Conservation (phyloP, 2,888 invertebrate species). For the Calliphora vomitoria region DNA sequence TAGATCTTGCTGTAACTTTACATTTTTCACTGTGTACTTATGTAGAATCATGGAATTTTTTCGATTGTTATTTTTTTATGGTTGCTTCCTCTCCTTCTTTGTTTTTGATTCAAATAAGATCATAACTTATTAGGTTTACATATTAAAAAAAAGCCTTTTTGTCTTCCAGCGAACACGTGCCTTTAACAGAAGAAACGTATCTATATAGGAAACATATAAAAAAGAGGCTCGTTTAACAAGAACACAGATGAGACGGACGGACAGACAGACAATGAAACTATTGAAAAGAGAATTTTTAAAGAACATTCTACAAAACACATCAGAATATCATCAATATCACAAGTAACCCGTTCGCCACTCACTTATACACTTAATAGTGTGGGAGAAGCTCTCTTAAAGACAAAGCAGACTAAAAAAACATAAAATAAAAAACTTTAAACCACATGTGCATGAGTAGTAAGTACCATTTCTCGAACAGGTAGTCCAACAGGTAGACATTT, state of each 20-base stretch:
- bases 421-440: neutral
- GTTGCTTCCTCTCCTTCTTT: conserved; percentile 19
- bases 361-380: conserved; percentile 10
- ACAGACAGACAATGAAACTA: neutral
- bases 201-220: conserved; percentile 8
- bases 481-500: conserved; percentile 61
- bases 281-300: conserved; percentile 26
- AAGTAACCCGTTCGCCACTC: neutral
- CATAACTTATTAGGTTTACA: conserved; percentile 67
- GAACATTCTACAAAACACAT: neutral
- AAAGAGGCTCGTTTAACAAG: conserved; percentile 64
- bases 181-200: conserved; percentile 47
- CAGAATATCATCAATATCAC: conserved; percentile 28
- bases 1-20: too few species aligned
- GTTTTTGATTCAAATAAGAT: conserved; percentile 60
- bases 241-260: too few species aligned
- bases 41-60: conserved; percentile 48
- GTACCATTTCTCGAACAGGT: conserved; percentile 51
- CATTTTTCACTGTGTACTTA: conserved; percentile 30
- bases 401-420: neutral
- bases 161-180: conserved; percentile 71
- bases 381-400: conserved; percentile 51
- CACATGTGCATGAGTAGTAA: neutral
- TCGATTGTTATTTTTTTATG: conserved; percentile 26
- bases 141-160: conserved; percentile 34